A percentile compares a stretch with the other conserved stretches of the same genome.
These are phyloP conservation scores for Scaptomyza tumidula DNA, from an alignment of 2,888 invertebrate species.

Conservation along the genomic window DNA sequence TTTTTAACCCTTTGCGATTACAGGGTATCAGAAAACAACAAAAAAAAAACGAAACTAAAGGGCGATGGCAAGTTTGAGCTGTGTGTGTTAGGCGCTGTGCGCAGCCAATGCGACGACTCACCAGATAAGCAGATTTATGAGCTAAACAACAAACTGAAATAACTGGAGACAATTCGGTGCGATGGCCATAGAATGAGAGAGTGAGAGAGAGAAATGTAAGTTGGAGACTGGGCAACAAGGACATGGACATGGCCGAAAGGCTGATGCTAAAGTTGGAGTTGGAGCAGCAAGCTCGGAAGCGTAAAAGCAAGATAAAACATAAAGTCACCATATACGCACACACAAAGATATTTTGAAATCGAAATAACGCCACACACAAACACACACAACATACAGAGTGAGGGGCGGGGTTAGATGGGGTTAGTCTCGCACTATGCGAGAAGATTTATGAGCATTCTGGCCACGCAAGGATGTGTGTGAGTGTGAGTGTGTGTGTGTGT, in stretches of 20 bases:
- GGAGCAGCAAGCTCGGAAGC: constrained; percentile 64
- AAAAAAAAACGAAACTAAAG: background rate
- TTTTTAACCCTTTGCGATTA: constrained; percentile 7
- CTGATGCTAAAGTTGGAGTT: constrained; percentile 27
- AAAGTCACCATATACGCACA: constrained; percentile 57
- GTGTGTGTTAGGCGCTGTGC: constrained; percentile 48
- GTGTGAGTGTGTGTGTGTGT: constrained; percentile 6
- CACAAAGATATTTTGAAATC: constrained; percentile 43
- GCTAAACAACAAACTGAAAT: constrained; percentile 79
- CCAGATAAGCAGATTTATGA: constrained; percentile 78
- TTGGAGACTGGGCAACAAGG: constrained; percentile 22
- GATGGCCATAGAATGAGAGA: too few relatives aligned
- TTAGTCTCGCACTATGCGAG: constrained; percentile 28
- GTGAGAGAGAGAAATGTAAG: background rate
- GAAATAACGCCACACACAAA: constrained; percentile 47
- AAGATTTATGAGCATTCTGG: constrained; percentile 73
- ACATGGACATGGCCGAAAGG: constrained; percentile 22
- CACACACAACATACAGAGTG: background rate
- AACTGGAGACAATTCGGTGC: constrained; percentile 66
- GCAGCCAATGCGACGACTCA: constrained; percentile 63
- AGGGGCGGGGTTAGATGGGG: background rate
- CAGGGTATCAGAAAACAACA: constrained; percentile 37
- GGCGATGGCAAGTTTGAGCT: constrained; percentile 41
- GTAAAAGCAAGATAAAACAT: constrained; percentile 78
- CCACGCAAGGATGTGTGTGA: constrained; percentile 28